A percentile compares a stretch with the other conserved stretches of the same genome.
Conservation (phyloP, 2,888 invertebrate genomes). For the Lithophane semibrunnea region DNA sequence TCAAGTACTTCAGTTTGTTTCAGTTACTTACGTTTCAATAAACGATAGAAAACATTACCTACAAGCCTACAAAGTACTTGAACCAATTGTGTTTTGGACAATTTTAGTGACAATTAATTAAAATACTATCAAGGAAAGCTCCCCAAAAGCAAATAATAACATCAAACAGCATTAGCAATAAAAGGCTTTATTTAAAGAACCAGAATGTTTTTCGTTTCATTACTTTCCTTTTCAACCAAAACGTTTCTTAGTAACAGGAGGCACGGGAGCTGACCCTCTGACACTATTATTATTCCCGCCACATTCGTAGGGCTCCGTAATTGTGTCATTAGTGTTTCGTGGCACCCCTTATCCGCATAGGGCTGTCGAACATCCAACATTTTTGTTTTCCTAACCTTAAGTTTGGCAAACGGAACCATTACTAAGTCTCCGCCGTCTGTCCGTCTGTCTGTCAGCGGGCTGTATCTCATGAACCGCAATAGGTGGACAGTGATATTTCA, state of each 20-base stretch:
- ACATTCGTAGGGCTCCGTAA: conserved; percentile 52
- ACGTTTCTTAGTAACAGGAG: conserved; percentile 22
- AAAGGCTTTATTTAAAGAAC: not conserved
- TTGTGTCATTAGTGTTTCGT: conserved; percentile 57
- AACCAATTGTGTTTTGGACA: not conserved
- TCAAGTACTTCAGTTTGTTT: not conserved
- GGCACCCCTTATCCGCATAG: conserved; percentile 14
- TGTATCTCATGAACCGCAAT: no score
- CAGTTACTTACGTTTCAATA: no score
- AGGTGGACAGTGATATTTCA: no score
- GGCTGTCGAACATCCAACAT: conserved; percentile 15
- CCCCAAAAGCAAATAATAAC: no score
- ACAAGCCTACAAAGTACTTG: no score
- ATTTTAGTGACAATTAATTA: not conserved
- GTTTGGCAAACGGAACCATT: no score
- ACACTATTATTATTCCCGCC: conserved; percentile 43
- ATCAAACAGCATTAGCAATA: not conserved
- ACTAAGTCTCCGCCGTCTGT: no score
- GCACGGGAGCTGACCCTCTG: conserved; percentile 17
- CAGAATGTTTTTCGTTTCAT: not conserved
- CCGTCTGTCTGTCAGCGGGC: no score
- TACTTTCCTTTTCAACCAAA: not conserved
- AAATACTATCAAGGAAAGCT: not conserved
- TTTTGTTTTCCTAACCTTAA: no score
- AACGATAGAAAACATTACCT: not conserved